Evolutionary conservation across 2,888 invertebrate genomes (phyloP).

Genomic region (Scaptomyza reducta): DNA sequence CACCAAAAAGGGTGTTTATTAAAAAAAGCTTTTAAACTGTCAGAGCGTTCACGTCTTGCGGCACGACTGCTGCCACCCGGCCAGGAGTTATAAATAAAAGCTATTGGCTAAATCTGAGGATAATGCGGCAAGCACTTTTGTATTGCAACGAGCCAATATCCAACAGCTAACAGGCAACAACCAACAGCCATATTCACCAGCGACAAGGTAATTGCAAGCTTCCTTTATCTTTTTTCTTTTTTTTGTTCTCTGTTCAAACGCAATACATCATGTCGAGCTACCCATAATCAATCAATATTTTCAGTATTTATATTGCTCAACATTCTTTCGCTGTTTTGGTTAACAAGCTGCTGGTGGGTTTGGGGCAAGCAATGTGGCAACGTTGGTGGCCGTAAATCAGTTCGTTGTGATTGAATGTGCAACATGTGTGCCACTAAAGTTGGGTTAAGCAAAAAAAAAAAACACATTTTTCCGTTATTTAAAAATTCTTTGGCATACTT

Average conservation of each 20-base stretch:
- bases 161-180: background rate
- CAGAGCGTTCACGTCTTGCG: conserved; percentile 48
- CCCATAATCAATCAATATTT: conserved; percentile 72
- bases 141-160: conserved; percentile 24
- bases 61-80: conserved; percentile 11
- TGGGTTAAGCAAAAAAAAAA: background rate
- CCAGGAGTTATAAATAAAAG: conserved; percentile 66
- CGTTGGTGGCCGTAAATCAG: conserved; percentile 22
- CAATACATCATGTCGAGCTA: conserved; percentile 66
- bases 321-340: conserved; percentile 3
- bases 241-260: conserved; percentile 36
- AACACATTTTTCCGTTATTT: too few relatives aligned
- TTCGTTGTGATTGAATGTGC: conserved; percentile 32
- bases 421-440: conserved; percentile 29
- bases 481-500: too few relatives aligned
- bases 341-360: background rate
- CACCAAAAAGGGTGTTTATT: conserved; percentile 58
- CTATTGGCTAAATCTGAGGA: conserved; percentile 58
- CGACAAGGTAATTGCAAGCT: conserved; percentile 67
- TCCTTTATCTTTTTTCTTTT: conserved; percentile 2
- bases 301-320: conserved; percentile 37
- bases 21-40: conserved; percentile 80
- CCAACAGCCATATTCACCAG: conserved; percentile 17
- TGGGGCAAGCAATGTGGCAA: background rate
- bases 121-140: conserved; percentile 50